Base-by-base conservation (phyloP, 1,140 invertebrate species). In the Aphaenogaster rudis region DNA sequence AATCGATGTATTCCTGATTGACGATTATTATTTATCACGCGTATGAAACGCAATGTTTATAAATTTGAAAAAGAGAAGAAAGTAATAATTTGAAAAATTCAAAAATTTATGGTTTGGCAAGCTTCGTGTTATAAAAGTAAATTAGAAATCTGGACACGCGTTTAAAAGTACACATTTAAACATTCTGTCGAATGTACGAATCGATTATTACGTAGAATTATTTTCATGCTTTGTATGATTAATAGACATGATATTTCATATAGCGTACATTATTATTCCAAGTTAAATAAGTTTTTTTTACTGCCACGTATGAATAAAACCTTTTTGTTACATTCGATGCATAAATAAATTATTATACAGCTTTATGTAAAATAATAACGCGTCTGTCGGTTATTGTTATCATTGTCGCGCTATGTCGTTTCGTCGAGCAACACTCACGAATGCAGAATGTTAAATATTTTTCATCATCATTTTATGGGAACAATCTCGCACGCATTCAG, bases 391-490 rank as follows among this genome's bases (percentile, higher is more conserved):
- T 80, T 80, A 69, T 80, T 71, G 45, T 71, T 71, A 42, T 42
- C 21, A 54, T 78, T 63, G 39, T 63, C 48, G 36, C 52, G 48
- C 36, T n/a, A 33, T 54, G 48, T 59, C 42, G 45, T 71, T 66
- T 54, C n/a, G 33, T 28, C 28, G 21, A 72, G 11, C 28, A 61
- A 61, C 39, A 2, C 8, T 39, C 8, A 36, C 63, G 15, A 52
- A 67, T 39, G 66, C 28, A 13, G 67, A 72, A 74, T 82, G 28
- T 54, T 74, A 74, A 74, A 45, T 74, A 74, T 82, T 82, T 82
- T 82, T 82, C 28, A 45, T 74, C 39, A 21, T n/a, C 3, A 54
- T 28, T 82, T 33, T 7, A 33, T 52, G 21, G 28, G 4, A 15
- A 59, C n/a, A 61, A 42, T 74, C 28, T 48, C 54, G 28, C 80